Evolutionary conservation across 64 coral and sea anemone genomes (phyloP).

Genomic region (Dendronephthya gigantea): DNA sequence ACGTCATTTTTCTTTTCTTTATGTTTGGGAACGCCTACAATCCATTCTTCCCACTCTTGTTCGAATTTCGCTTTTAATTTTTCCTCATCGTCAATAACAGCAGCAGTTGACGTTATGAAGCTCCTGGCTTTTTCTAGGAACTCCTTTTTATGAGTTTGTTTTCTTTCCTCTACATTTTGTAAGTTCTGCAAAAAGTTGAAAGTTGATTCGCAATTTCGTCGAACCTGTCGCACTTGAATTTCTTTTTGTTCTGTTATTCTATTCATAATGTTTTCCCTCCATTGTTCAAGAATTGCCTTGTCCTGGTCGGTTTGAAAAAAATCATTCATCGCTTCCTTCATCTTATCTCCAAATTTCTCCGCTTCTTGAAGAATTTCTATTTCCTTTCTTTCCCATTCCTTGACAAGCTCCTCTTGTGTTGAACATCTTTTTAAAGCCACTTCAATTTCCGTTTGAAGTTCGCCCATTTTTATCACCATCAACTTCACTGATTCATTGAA

Average conservation of each 20-base stretch:
- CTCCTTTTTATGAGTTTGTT: background rate
- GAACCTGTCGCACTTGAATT: background rate
- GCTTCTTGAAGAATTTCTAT: background rate
- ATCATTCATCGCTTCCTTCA: background rate
- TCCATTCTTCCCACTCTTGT: background rate
- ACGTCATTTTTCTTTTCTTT: background rate
- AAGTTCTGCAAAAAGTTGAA: background rate
- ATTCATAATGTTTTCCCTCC: background rate
- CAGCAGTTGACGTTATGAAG: background rate
- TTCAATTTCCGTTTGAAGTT: too few relatives aligned
- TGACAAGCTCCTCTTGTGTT: background rate
- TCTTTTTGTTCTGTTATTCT: background rate
- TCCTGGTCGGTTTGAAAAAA: background rate
- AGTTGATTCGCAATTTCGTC: background rate
- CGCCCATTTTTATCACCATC: too few relatives aligned
- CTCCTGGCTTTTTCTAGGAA: background rate
- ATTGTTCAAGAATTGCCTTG: background rate
- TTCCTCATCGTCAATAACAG: background rate
- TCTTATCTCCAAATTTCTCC: background rate
- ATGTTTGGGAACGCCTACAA: background rate
- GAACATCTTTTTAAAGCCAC: too few relatives aligned
- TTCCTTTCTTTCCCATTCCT: background rate
- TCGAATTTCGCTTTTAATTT: background rate
- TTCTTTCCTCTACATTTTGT: background rate
- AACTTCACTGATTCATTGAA: too few relatives aligned